phyloP scores from a whole-genome alignment of 2,797 vertebrate species.

The Clarias fuscus region DNA sequence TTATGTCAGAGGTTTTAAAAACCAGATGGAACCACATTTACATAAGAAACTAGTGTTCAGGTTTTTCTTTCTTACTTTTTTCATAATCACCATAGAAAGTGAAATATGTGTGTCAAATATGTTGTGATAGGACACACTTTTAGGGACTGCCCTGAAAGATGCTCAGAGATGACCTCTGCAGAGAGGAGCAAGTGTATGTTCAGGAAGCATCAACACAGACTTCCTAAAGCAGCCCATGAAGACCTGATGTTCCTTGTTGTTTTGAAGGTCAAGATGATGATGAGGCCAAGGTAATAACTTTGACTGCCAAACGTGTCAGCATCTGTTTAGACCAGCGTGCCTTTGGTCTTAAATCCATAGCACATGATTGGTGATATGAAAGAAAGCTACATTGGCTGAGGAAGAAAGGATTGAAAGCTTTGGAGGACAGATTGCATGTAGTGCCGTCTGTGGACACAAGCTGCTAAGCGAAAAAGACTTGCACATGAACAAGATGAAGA shows the following conservation, averaged over 20 bases:
- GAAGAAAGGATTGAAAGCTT: not conserved
- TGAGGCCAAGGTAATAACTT: constrained; percentile 1
- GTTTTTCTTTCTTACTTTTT: not conserved
- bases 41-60: not conserved
- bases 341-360: not conserved
- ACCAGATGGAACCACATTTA: not conserved
- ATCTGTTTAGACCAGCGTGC: not conserved
- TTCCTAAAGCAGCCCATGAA: not conserved
- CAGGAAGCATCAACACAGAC: not conserved
- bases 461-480: not conserved
- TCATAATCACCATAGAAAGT: not conserved
- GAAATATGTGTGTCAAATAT: not conserved
- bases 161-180: not conserved
- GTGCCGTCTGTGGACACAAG: not conserved
- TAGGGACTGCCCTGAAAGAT: not conserved
- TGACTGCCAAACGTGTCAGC: not conserved
- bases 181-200: not conserved
- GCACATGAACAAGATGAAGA: not conserved
- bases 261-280: not conserved
- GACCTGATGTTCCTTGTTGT: not conserved
- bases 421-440: not conserved
- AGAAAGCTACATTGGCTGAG: not conserved
- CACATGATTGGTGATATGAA: not conserved
- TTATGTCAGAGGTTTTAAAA: not conserved
- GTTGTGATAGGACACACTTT: not conserved